phyloP scores from a whole-genome alignment of 2,888 invertebrate species.

The Agrilus mali region DNA sequence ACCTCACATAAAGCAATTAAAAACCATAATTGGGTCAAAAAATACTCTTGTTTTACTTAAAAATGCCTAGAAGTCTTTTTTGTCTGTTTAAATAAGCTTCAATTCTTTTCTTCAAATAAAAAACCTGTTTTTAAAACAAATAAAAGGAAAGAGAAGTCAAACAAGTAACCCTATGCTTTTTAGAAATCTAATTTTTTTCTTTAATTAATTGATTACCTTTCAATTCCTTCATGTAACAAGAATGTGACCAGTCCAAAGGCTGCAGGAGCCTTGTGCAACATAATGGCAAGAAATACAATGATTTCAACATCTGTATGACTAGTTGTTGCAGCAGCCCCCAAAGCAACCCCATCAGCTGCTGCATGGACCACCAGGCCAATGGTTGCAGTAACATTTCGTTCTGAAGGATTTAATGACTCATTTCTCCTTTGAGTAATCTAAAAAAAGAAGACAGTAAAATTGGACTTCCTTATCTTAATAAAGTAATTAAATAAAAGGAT shows the following conservation, averaged over 20 bases:
- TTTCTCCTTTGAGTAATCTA: constrained; percentile 40
- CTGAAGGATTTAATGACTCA: constrained; percentile 47
- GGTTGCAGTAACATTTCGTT: constrained; percentile 83
- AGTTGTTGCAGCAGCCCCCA: constrained; percentile 97
- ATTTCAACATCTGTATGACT: constrained; percentile 93
- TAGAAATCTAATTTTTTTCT: background rate
- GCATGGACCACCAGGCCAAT: constrained; percentile 96
- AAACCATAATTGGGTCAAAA: too few relatives aligned
- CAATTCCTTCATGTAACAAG: constrained; percentile 87
- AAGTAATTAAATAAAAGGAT: too few relatives aligned
- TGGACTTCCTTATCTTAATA: too few relatives aligned
- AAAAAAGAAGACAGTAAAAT: constrained; percentile 8
- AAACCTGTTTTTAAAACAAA: background rate
- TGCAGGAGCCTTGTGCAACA: constrained; percentile 98
- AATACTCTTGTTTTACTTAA: too few relatives aligned
- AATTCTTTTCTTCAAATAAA: too few relatives aligned
- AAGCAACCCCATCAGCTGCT: constrained; percentile 93
- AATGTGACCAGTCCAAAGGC: constrained; percentile 98
- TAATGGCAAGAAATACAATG: constrained; percentile 96
- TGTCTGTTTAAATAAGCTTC: too few relatives aligned
- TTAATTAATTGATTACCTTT: constrained; percentile 39
- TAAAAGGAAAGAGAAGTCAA: background rate
- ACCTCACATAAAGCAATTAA: too few relatives aligned
- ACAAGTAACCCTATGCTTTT: background rate
- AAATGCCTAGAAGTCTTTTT: too few relatives aligned